Evolutionary conservation across 2,888 invertebrate genomes (phyloP).

Genomic region (Liodrosophila aerea): DNA sequence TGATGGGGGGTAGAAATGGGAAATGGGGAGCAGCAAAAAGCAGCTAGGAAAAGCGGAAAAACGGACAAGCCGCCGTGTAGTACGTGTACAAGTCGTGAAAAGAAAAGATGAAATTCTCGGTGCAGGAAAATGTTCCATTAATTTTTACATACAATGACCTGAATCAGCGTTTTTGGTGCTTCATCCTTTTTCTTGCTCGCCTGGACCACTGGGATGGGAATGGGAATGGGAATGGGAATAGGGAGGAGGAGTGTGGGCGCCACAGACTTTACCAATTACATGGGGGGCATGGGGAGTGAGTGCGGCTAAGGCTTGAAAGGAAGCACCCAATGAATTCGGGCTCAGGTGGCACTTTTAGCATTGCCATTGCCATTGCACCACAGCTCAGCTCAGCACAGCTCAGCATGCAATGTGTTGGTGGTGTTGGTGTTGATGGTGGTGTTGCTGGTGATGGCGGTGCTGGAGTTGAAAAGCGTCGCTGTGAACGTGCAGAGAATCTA

Average conservation of each 20-base stretch:
- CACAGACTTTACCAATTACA: constrained; percentile 60
- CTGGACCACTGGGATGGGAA: not conserved
- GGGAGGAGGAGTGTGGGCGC: constrained; percentile 10
- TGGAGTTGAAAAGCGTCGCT: constrained; percentile 62
- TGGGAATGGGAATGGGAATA: not conserved
- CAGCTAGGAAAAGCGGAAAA: constrained; percentile 14
- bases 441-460: constrained; percentile 33
- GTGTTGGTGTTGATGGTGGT: constrained; percentile 31
- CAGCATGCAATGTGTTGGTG: constrained; percentile 53
- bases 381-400: constrained; percentile 12
- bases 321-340: constrained; percentile 42
- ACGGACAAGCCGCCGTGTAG: constrained; percentile 43
- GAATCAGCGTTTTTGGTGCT: constrained; percentile 64
- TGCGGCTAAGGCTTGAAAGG: constrained; percentile 25
- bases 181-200: constrained; percentile 17
- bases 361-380: constrained; percentile 39
- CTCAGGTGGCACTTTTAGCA: constrained; percentile 54
- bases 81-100: constrained; percentile 29
- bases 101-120: constrained; percentile 64
- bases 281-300: constrained; percentile 44
- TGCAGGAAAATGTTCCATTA: constrained; percentile 66
- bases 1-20: constrained; percentile 20
- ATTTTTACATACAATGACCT: constrained; percentile 67
- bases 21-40: constrained; percentile 11
- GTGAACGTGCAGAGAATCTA: constrained; percentile 58